phyloP scores from a whole-genome alignment of 2,797 vertebrate species.

The Linurgus olivaceus region DNA sequence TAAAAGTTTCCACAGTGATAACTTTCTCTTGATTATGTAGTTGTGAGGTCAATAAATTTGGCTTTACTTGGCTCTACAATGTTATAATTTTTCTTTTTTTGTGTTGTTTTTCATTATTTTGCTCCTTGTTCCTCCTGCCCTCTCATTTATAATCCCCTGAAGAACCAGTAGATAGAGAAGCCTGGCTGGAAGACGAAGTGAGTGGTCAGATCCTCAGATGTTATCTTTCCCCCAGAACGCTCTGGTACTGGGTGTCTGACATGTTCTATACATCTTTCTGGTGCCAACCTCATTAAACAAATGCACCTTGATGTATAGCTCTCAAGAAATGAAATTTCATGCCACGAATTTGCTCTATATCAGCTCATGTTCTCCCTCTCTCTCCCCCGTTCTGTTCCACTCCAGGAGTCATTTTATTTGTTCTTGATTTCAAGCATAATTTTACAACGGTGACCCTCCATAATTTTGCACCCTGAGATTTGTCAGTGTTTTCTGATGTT shows the following conservation, averaged over 20 bases:
- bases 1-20: slow-evolving; percentile 78
- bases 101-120: slow-evolving; percentile 85
- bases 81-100: slow-evolving; percentile 77
- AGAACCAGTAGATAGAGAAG: slow-evolving; percentile 87
- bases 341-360: slow-evolving; percentile 59
- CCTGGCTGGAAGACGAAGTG: slow-evolving; percentile 86
- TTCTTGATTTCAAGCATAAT: background rate
- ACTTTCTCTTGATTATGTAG: slow-evolving; percentile 76
- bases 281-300: slow-evolving; percentile 94
- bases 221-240: slow-evolving; percentile 89
- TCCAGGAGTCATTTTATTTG: background rate
- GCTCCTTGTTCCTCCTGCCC: slow-evolving; percentile 84
- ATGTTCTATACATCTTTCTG: slow-evolving; percentile 93
- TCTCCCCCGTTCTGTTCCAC: background rate
- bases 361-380: slow-evolving; percentile 34
- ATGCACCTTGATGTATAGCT: slow-evolving; percentile 85
- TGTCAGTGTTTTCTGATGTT: background rate
- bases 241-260: slow-evolving; percentile 88
- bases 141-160: slow-evolving; percentile 91
- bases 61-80: slow-evolving; percentile 61
- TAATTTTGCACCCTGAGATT: background rate
- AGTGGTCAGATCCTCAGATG: slow-evolving; percentile 90
- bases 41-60: slow-evolving; percentile 80
- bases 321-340: slow-evolving; percentile 86
- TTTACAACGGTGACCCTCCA: fast-evolving